Evolutionary conservation across 1,140 invertebrate species (phyloP).

Genomic region (Monochamus saltuarius): DNA sequence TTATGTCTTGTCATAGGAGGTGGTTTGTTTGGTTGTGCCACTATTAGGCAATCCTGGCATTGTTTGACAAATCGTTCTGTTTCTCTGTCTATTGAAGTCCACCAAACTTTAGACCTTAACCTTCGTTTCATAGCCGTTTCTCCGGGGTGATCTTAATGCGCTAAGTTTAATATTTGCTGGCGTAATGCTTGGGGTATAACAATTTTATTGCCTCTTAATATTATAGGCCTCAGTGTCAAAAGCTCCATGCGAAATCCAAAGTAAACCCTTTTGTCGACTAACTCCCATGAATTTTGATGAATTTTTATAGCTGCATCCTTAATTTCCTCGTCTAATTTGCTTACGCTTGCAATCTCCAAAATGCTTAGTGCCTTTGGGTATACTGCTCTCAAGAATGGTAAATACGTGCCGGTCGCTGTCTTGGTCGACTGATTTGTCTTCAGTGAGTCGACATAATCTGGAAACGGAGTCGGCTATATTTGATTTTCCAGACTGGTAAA

Average conservation of each 20-base stretch:
- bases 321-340: slow-evolving; percentile 5
- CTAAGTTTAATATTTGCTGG: slow-evolving; percentile 30
- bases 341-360: slow-evolving; percentile 12
- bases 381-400: slow-evolving; percentile 13
- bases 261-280: slow-evolving; percentile 22
- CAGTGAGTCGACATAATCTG: slow-evolving; percentile 21
- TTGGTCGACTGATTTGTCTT: slow-evolving; percentile 14
- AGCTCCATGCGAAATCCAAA: slow-evolving; percentile 28
- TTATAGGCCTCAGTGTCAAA: slow-evolving; percentile 19
- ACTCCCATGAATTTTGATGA: slow-evolving; percentile 5
- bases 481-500: slow-evolving; percentile 46
- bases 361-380: slow-evolving; percentile 22
- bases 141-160: slow-evolving; percentile 45
- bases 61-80: slow-evolving; percentile 38
- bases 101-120: slow-evolving; percentile 51
- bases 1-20: slow-evolving; percentile 30
- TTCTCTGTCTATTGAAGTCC: slow-evolving; percentile 41
- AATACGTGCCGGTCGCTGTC: slow-evolving; percentile 13
- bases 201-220: slow-evolving; percentile 30
- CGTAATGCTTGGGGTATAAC: slow-evolving; percentile 39
- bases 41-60: slow-evolving; percentile 22
- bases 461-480: slow-evolving; percentile 52
- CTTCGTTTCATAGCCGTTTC: slow-evolving; percentile 43
- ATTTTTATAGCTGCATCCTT: slow-evolving; percentile 7
- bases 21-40: slow-evolving; percentile 19